Base-by-base conservation (phyloP, 1,140 invertebrate genomes). In the Metopolophium dirhodum region DNA sequence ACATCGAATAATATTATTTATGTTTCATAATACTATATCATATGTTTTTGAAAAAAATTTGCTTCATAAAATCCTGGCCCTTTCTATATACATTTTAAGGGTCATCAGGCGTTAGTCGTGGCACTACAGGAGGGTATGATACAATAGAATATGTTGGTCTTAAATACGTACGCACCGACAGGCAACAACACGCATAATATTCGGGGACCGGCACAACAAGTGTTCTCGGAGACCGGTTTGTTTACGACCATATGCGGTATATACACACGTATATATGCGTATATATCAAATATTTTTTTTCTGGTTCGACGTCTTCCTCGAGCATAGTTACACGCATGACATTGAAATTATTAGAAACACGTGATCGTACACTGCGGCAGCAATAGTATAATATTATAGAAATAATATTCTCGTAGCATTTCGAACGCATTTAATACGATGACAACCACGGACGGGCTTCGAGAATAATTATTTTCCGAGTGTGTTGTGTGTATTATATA, bases 161-260 rank as follows among this genome's bases (percentile, higher is more conserved):
- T 14, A 30, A 11, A 57, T 57, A 30, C 82, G 82, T 23, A 11
- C 26, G 2, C 41, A 22, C 51, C 51, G 20, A 54, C 51, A 54
- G 20, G 51, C 83, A 45, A 45, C 20, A 23, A 37, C 82, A 83
- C n/a, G n/a, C 7, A 85, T 1, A 45, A 54, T 88, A 88, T 88
- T 51, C n/a, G 35, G 87, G 87, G 49, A 88, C 87, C 30, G 20
- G 45, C n/a, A 18, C 30, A 47, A 51, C 45, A 35, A 51, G 87
- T 88, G 87, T 88, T 88, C 87, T n/a, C n/a, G n/a, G 87, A 54
- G 87, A 88, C 86, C 51, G 87, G 47, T 88, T 88, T 88, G 87
- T 88, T 88, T 88, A 54, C 87, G 18, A 88, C 87, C 87, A 88
- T 88, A 88, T 88, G 87, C n/a, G 47, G 47, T 88, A 83, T 68